These are phyloP conservation scores for Luscinia megarhynchos DNA, from an alignment of 2,797 vertebrate species.

Conservation along the genomic window DNA sequence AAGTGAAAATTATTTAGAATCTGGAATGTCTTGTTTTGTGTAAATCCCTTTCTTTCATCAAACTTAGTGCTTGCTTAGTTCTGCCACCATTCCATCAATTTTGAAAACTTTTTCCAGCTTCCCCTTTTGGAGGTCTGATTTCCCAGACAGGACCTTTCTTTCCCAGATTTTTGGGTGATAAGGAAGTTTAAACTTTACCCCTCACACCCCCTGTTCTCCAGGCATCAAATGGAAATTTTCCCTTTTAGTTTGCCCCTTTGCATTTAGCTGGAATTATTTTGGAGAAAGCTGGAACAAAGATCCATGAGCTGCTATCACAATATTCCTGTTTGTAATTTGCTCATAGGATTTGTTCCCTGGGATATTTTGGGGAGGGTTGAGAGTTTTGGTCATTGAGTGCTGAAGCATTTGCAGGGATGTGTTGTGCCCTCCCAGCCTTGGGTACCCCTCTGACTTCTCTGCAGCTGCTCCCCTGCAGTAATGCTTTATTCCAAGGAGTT, in stretches of 20 bases:
- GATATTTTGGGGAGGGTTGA: neutral
- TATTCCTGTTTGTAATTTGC: neutral
- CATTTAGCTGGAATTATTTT: neutral
- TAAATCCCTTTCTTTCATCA: neutral
- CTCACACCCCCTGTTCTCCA: neutral
- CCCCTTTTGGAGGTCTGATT: neutral
- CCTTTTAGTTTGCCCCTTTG: neutral
- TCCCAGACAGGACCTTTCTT: neutral
- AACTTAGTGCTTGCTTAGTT: neutral
- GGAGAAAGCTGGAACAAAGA: neutral
- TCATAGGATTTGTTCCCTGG: neutral
- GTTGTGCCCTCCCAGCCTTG: neutral
- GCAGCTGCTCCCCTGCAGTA: constrained; percentile 43
- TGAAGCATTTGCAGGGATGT: neutral
- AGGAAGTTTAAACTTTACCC: neutral
- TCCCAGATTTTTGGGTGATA: neutral
- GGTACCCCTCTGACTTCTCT: neutral
- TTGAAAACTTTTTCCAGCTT: neutral
- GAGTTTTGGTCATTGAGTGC: neutral
- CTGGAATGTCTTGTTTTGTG: neutral
- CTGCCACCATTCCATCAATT: neutral
- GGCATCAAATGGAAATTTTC: neutral
- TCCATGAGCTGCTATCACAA: neutral
- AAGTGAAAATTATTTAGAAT: neutral
- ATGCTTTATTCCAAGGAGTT: constrained; percentile 66